Evolutionary conservation across 2,888 invertebrate genomes (phyloP), one percentile per base, ranked within the genome.

Genomic region (Plagodis pulveraria): DNA sequence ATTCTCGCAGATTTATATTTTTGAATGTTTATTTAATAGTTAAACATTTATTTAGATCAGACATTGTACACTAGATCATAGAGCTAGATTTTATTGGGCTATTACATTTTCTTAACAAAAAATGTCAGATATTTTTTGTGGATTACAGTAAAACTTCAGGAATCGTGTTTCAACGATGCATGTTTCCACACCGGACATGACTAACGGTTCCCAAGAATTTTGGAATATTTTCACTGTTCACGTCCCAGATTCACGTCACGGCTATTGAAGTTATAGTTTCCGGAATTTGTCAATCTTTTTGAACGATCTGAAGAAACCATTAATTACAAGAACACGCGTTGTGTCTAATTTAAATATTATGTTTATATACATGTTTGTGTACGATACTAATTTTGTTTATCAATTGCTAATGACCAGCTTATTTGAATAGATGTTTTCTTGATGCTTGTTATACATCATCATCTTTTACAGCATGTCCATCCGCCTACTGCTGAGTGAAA

Each of bases 181-280:
- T 63, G 71, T 69, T 72, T 69, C 65, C 62, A 65, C 66, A 66
- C 63, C 76, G 84, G 80, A 82, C 74, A 73, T 82, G 79, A 83
- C 62, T 78, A 76, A 80, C 74, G 66, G 73, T 70, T 68, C 66
- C 52, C 46, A 66, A 67, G 71, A 78, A 66, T 75, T 77, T 77
- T 69, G 51, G 63, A 71, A 71, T 71, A 73, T 73, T 78, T 77
- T 60, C 12, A 56, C 43, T 54, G 59, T 46, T 62, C 57, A 66
- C 60, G 69, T 62, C 59, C 67, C 53, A 62, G 52, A 73, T 70
- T 71, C 63, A 63, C 52, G 65, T 62, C 49, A 50, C 56, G 46
- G 55, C 69, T 68, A 74, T 75, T 69, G 66, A 68, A 62, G 65
- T 69, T 63, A 67, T 65, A 52, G 61, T 66, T 68, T 73, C 65